Evolutionary conservation across 2,113 vertebrate species (phyloP).

Genomic region (Jacana jacana): DNA sequence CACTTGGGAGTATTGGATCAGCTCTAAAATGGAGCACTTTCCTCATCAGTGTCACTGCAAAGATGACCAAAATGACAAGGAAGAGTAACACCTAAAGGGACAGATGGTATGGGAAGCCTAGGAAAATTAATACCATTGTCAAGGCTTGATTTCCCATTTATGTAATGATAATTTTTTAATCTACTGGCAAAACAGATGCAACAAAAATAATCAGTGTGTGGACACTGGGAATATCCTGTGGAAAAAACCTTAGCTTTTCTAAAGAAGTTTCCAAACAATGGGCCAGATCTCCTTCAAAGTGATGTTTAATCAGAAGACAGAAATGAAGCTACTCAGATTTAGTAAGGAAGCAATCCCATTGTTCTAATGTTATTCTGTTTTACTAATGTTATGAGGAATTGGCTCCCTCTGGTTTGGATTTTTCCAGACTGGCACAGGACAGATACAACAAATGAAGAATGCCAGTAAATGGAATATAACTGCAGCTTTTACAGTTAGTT

Average conservation of each 20-base stretch:
- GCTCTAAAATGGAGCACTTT: conserved; percentile 17
- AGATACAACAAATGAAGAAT: background rate
- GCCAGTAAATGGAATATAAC: background rate
- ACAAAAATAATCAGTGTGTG: background rate
- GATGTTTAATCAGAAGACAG: background rate
- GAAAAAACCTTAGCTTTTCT: background rate
- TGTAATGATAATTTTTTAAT: background rate
- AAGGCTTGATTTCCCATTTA: conserved; percentile 34
- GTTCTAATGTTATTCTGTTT: conserved; percentile 19
- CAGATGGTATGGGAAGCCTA: conserved; percentile 30
- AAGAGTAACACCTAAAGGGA: conserved; percentile 17
- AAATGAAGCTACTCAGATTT: background rate
- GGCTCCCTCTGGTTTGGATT: background rate
- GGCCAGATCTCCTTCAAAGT: background rate
- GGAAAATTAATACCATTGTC: conserved; percentile 29
- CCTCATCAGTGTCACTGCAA: conserved; percentile 17
- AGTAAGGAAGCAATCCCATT: background rate
- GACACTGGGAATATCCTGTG: background rate
- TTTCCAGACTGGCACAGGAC: conserved; percentile 29
- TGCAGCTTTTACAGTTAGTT: background rate
- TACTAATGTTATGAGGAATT: background rate
- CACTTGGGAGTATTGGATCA: conserved; percentile 17
- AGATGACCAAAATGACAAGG: conserved; percentile 22
- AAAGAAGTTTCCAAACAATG: conserved; percentile 11
- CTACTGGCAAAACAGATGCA: background rate